Evolutionary conservation across 2,113 vertebrate genomes (phyloP).

Genomic region (Pangasianodon hypophthalmus): DNA sequence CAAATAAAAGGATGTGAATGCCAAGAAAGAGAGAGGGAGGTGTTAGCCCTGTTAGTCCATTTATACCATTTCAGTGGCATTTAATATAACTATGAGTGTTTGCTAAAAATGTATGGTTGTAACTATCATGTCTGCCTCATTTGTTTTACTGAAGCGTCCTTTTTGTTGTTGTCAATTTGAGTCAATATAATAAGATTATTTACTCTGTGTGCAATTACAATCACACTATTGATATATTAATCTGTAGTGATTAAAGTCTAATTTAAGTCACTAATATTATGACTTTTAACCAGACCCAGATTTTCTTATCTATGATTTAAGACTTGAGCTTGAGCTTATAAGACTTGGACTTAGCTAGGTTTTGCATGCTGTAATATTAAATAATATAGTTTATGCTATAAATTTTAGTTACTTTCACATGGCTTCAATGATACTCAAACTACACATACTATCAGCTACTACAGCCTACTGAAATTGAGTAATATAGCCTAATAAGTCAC

Average conservation of each 20-base stretch:
- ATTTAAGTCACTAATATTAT: background rate
- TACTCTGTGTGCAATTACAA: background rate
- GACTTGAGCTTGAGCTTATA: background rate
- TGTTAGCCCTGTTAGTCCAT: background rate
- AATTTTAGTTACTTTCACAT: background rate
- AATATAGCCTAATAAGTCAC: background rate
- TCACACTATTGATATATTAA: background rate
- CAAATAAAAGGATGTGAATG: background rate
- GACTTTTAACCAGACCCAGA: background rate
- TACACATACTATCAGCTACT: background rate
- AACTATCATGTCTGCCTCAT: background rate
- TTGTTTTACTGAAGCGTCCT: background rate
- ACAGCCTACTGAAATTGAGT: background rate
- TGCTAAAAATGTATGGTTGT: background rate
- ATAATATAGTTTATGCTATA: background rate
- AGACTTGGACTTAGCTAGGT: background rate
- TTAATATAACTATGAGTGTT: background rate
- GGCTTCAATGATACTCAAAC: background rate
- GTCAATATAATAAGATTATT: background rate
- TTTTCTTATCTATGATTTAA: background rate
- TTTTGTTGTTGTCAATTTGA: background rate
- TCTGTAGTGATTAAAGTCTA: background rate
- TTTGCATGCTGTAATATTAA: background rate
- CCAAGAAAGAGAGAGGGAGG: background rate
- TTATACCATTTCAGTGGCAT: background rate